Conservation (phyloP, 2,113 vertebrate genomes). For the Cryptotis parvus region DNA sequence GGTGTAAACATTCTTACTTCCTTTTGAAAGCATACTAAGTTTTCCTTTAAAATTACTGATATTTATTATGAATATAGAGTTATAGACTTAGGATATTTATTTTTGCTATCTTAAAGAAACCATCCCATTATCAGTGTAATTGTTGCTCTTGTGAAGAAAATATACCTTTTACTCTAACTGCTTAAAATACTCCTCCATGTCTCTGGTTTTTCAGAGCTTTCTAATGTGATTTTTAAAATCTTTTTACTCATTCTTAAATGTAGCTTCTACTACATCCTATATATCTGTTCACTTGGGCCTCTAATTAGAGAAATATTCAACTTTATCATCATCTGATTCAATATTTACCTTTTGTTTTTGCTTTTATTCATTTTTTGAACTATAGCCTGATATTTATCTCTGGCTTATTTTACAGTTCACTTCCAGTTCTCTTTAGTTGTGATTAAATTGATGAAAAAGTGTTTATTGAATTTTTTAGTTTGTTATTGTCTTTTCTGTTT, state of each 20-base stretch:
- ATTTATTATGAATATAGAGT: neutral
- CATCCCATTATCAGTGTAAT: neutral
- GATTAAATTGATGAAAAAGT: neutral
- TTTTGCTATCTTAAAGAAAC: neutral
- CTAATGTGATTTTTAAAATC: neutral
- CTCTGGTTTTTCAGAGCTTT: neutral
- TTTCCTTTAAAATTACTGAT: neutral
- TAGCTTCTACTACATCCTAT: neutral
- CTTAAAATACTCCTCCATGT: neutral
- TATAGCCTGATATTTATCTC: slow-evolving; percentile 38
- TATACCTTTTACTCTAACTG: neutral
- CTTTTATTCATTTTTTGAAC: neutral
- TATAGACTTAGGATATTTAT: neutral
- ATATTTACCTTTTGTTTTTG: neutral
- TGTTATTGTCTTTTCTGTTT: slow-evolving; percentile 8
- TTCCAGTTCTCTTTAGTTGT: slow-evolving; percentile 23
- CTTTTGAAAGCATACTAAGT: slow-evolving; percentile 17
- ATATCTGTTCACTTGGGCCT: neutral
- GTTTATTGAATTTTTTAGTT: neutral
- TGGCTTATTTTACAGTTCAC: slow-evolving; percentile 28
- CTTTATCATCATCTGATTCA: neutral
- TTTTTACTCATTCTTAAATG: neutral
- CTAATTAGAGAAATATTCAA: neutral
- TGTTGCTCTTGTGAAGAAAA: neutral
- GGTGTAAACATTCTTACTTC: neutral